Conservation (phyloP, 2,797 vertebrate genomes). For the Falco concolor region DNA sequence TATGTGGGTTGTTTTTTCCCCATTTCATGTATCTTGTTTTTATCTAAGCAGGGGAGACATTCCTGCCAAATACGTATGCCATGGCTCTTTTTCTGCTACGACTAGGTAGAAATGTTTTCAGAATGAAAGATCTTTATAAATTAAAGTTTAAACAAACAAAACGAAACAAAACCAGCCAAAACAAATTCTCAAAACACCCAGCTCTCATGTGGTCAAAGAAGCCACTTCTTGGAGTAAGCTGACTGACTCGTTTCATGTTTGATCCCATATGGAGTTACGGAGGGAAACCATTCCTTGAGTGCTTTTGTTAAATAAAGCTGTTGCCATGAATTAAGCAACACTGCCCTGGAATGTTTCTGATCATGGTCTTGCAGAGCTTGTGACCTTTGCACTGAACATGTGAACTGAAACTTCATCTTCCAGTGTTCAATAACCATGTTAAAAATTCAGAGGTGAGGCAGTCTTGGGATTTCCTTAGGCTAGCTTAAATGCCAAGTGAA, state of each 20-base stretch:
- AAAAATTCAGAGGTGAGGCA: conserved; percentile 53
- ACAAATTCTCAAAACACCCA: conserved; percentile 11
- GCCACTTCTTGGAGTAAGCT: conserved; percentile 36
- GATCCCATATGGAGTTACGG: conserved; percentile 56
- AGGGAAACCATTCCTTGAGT: conserved; percentile 46
- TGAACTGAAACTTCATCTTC: conserved; percentile 66
- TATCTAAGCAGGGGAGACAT: background rate
- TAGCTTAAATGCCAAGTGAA: conserved; percentile 44
- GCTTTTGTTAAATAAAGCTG: conserved; percentile 62
- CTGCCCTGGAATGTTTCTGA: conserved; percentile 66
- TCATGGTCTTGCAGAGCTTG: conserved; percentile 55
- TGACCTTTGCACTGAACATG: conserved; percentile 65
- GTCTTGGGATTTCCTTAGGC: conserved; percentile 59
- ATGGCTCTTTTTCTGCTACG: background rate
- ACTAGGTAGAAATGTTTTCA: conserved; percentile 13
- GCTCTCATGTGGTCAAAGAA: conserved; percentile 17
- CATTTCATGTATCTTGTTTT: conserved; percentile 11
- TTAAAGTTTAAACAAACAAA: conserved; percentile 2
- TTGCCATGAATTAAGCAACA: conserved; percentile 64
- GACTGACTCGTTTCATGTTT: conserved; percentile 31
- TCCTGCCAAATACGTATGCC: background rate
- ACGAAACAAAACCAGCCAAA: conserved; percentile 5
- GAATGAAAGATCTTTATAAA: background rate
- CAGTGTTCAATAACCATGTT: conserved; percentile 48
- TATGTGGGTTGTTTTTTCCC: background rate